Conservation (phyloP, 2,113 vertebrate genomes). For the Mastomys natalensis region DNA sequence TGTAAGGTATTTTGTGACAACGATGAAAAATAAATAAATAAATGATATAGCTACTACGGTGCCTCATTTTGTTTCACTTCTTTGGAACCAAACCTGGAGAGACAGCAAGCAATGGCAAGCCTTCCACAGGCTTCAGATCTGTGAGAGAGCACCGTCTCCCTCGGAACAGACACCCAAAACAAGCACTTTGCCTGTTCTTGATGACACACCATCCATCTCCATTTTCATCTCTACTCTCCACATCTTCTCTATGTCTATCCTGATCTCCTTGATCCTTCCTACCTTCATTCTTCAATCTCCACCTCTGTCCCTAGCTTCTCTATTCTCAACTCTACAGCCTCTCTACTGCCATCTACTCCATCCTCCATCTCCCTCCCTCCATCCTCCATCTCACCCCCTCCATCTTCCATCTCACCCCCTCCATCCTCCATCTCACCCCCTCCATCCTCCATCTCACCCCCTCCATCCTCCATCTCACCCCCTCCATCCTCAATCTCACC, state of each 20-base stretch:
- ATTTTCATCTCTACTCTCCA: background rate
- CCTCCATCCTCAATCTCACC: no score
- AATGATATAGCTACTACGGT: no score
- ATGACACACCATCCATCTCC: no score
- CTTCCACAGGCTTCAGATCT: background rate
- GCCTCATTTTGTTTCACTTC: background rate
- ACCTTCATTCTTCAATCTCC: no score
- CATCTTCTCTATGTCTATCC: background rate
- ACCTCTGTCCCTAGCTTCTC: background rate
- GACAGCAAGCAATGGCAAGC: background rate
- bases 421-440: no score
- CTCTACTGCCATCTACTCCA: background rate
- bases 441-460: no score
- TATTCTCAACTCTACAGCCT: background rate
- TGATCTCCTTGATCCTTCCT: no score
- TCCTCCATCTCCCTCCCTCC: no score
- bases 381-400: no score
- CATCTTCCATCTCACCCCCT: no score
- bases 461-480: no score
- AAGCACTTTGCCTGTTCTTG: background rate
- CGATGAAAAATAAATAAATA: background rate
- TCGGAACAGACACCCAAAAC: background rate
- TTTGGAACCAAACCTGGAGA: background rate
- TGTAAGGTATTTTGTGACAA: background rate
- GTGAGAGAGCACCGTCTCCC: fast-evolving